Evolutionary conservation across 2,113 vertebrate species (phyloP), one percentile per base, ranked within the genome.

Genomic region (Gracilinanus agilis): DNA sequence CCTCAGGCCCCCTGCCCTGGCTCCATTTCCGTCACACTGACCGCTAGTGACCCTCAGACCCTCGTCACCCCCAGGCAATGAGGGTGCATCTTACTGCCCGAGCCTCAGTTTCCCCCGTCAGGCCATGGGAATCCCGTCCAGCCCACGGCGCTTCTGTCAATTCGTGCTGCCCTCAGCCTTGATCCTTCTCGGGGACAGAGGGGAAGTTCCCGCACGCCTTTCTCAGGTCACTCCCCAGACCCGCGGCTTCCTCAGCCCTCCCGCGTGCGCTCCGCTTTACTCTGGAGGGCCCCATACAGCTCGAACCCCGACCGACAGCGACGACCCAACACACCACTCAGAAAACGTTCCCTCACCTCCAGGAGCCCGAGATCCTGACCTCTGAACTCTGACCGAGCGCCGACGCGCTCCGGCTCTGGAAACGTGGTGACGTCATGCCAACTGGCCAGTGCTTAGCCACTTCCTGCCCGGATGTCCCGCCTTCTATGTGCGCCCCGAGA

Each of bases 381-480:
- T 21, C n/a, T 44, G 90, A 24, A 55, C 34, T 44, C 8, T 8
- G 55, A 25, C 25, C 21, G 13, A 10, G 1, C 13, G 16, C 91
- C 7, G 19, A 24, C 3, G 24, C 19, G 34, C 91, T 44, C 12
- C 9, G n/a, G 40, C 4, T 1, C 0, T 21, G n/a, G 21, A 8
- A 88, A 24, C 8, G 4, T 55, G 44, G 40, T 7, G 54, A 24
- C 67, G 67, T 83, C 67, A 83, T 16, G 6, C 16, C 67, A 3
- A 16, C 0, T 3, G 16, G 40, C 3, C 7, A 3, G 9, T 13
- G 44, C 24, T 13, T 11, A 8, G 2, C 53, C 4, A 0, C 0
- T 1, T 4, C 67, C 29, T 27, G 53, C 5, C 53, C 0, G 0
- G 7, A 23, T 19, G 49, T 1, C 91, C 40, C n/a, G 24, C 55